These are phyloP conservation scores for Scytalopus superciliaris DNA, from an alignment of 2,113 vertebrate genomes.

Conservation along the genomic window DNA sequence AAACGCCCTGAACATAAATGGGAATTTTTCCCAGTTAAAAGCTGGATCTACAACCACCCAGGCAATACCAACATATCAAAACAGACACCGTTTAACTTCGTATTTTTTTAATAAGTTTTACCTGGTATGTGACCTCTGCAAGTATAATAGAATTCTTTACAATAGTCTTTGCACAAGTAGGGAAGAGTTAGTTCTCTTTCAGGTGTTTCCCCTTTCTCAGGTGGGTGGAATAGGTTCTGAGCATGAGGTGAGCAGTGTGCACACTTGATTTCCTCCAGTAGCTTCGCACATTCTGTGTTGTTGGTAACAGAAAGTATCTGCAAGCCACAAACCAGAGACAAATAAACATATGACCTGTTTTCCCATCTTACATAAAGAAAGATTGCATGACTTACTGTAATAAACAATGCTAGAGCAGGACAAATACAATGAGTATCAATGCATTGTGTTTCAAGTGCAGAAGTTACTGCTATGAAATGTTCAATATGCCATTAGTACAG, in stretches of 20 bases:
- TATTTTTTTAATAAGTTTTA: slow-evolving; percentile 70
- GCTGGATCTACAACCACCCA: not conserved
- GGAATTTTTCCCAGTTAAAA: not conserved
- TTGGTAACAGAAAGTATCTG: slow-evolving; percentile 95
- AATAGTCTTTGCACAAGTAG: slow-evolving; percentile 94
- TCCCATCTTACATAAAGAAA: not conserved
- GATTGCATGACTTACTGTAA: not conserved
- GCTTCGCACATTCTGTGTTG: slow-evolving; percentile 94
- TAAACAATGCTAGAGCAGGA: not conserved
- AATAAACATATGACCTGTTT: slow-evolving; percentile 42
- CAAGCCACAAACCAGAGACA: slow-evolving; percentile 78
- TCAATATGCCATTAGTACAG: not conserved
- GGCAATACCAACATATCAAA: slow-evolving; percentile 22
- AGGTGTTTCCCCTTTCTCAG: slow-evolving; percentile 82
- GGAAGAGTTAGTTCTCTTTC: slow-evolving; percentile 89
- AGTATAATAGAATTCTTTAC: slow-evolving; percentile 97
- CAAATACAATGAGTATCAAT: not conserved
- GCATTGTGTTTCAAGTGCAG: not conserved
- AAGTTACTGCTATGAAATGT: not conserved
- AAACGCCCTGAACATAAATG: not conserved
- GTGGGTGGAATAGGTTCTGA: slow-evolving; percentile 91
- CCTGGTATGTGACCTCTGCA: slow-evolving; percentile 97
- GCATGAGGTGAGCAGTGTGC: slow-evolving; percentile 95
- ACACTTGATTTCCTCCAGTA: slow-evolving; percentile 97
- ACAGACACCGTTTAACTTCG: slow-evolving; percentile 49